Evolutionary conservation across 2,797 vertebrate species (phyloP).

Genomic region (Lycodopsis pacificus): DNA sequence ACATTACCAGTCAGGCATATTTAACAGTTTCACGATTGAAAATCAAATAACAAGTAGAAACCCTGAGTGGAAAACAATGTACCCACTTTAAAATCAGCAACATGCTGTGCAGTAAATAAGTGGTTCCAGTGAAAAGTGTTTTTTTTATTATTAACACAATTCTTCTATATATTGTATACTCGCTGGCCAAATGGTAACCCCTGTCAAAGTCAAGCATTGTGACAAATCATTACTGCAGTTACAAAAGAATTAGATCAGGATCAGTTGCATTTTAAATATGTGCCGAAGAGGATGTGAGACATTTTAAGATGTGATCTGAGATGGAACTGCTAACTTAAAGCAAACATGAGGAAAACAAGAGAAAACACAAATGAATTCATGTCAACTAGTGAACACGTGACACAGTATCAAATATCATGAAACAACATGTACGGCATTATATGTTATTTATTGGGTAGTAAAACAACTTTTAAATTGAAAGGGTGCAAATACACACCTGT

Average conservation of each 20-base stretch:
- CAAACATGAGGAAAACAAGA: not conserved
- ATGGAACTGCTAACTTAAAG: not conserved
- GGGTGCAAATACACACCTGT: constrained; percentile 12
- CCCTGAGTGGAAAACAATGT: not conserved
- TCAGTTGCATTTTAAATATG: not conserved
- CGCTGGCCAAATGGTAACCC: not conserved
- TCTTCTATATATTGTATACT: not conserved
- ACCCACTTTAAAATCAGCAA: not conserved
- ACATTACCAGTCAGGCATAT: not conserved
- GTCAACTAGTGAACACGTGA: not conserved
- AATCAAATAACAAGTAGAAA: not conserved
- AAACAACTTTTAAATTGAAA: constrained; percentile 19
- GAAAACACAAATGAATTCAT: not conserved
- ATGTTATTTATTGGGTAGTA: constrained; percentile 11
- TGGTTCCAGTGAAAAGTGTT: not conserved
- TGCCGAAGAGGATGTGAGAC: not conserved
- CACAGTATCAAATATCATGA: not conserved
- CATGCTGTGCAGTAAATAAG: not conserved
- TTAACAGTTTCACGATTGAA: not conserved
- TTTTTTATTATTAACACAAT: not conserved
- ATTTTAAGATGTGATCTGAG: not conserved
- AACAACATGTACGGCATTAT: not conserved
- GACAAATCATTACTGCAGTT: not conserved
- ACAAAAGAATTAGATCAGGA: not conserved
- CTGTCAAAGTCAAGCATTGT: not conserved